Base-by-base conservation (phyloP, 2,888 invertebrate genomes). In the Marronus borbonicus region DNA sequence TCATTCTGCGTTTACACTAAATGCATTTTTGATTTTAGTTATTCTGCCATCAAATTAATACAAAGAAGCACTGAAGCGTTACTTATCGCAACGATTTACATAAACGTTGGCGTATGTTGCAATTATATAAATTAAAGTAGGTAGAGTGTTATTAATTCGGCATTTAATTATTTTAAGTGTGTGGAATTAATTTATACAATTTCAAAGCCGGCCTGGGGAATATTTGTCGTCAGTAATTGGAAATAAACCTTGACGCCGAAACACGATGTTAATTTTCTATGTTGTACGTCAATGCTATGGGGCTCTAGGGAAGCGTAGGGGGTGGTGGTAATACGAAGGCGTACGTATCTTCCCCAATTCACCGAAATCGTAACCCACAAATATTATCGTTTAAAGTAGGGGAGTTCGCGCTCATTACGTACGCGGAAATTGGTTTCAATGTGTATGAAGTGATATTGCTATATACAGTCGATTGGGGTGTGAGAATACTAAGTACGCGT, bases 321-420 rank as follows among this genome's bases (percentile, higher is more conserved):
- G 24, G 44, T n/a, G 49, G 17, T 24, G 31, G 62, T 31, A 28
- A 60, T 52, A 17, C 44, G 24, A 49, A 14, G 31, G 58, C 28
- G 50, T 39, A 31, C 12, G 24, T 14, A 24, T 64, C 8, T 31
- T 17, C 28, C 24, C 50, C 44, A 12, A 44, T 12, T 69, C 2
- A 24, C 24, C 49, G 49, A 52, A 70, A 70, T 58, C 55, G 36
- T 55, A 36, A 36, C 70, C 17, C 55, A 31, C 52, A 70, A 58
- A 72, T 72, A 72, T 58, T 72, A 72, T 55, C 58, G 14, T 72
- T 58, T 72, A 58, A 72, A 58, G 58, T 39, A 69, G 36, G 58
- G 58, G 55, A 8, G 14, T 10, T 36, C 36, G 14, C 17, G 55
- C 36, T 70, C 70, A 58, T 70, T 70, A 70, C 49, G 55, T 70